A percentile compares a stretch with the other conserved stretches of the same genome.
These are phyloP conservation scores for Brienomyrus brachyistius DNA, from an alignment of 2,113 vertebrate species.

Conservation along the genomic window DNA sequence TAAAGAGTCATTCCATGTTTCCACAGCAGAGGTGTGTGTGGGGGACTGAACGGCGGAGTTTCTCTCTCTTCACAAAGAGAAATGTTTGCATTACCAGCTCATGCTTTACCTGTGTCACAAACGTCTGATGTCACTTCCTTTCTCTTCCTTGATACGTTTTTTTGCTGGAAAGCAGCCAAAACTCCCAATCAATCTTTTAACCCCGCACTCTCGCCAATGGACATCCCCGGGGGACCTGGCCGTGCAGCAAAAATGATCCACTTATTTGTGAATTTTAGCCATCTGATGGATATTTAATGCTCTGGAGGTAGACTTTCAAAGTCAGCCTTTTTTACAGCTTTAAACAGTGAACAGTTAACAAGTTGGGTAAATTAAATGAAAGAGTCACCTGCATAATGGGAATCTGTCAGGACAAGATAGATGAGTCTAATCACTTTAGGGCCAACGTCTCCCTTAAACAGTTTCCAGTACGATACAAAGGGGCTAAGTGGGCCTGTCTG, in stretches of 20 bases:
- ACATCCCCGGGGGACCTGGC: slow-evolving; percentile 29
- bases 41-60: background rate
- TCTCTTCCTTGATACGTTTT: slow-evolving; percentile 10
- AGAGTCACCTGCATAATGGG: slow-evolving; percentile 51
- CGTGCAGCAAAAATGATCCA: slow-evolving; percentile 49
- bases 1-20: background rate
- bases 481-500: slow-evolving; percentile 37
- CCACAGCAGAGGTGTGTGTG: background rate
- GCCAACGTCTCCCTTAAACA: slow-evolving; percentile 23
- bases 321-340: slow-evolving; percentile 44
- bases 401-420: slow-evolving; percentile 61
- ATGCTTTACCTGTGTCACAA: slow-evolving; percentile 7
- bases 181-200: slow-evolving; percentile 45
- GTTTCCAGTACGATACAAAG: slow-evolving; percentile 25
- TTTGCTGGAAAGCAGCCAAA: slow-evolving; percentile 30
- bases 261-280: slow-evolving; percentile 55
- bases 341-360: slow-evolving; percentile 57
- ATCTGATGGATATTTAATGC: slow-evolving; percentile 42
- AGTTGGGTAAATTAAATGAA: slow-evolving; percentile 64
- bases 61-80: background rate
- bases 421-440: slow-evolving; percentile 55
- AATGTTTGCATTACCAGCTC: slow-evolving; percentile 10
- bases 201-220: slow-evolving; percentile 34
- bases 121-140: slow-evolving; percentile 8
- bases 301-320: slow-evolving; percentile 47